Conservation (phyloP, 2,797 vertebrate species). For the Xenopus petersii region DNA sequence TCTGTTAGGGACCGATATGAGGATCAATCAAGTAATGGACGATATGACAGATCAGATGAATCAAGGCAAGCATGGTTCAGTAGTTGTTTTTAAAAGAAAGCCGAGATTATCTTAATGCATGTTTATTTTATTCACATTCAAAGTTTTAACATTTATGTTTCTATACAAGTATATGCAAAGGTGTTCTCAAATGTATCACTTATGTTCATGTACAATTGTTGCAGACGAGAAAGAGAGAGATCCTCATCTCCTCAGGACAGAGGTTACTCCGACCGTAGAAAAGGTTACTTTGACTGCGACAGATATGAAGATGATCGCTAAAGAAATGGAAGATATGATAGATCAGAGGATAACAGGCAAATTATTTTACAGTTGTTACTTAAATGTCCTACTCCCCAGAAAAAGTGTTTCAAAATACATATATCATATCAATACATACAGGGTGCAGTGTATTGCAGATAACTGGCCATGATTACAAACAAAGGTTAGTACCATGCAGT, state of each 20-base stretch:
- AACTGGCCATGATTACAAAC: too few relatives aligned
- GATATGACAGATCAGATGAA: constrained; percentile 49
- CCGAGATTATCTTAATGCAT: too few relatives aligned
- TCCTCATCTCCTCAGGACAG: constrained; percentile 61
- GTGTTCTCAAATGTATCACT: too few relatives aligned
- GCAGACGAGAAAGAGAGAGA: constrained; percentile 59
- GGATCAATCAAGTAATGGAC: constrained; percentile 62
- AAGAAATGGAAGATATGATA: constrained; percentile 62
- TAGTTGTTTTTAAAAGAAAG: too few relatives aligned
- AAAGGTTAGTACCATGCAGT: too few relatives aligned
- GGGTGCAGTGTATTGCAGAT: too few relatives aligned
- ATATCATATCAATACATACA: too few relatives aligned
- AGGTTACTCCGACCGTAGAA: constrained; percentile 53
- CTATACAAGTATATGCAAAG: too few relatives aligned
- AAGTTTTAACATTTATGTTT: too few relatives aligned
- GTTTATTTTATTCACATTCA: too few relatives aligned
- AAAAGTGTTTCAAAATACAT: too few relatives aligned
- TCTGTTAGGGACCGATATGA: constrained; percentile 57
- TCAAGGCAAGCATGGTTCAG: not conserved
- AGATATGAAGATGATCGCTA: constrained; percentile 54
- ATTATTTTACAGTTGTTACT: constrained; percentile 24
- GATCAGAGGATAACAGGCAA: constrained; percentile 62
- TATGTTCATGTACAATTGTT: not conserved
- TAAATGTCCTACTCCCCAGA: too few relatives aligned
- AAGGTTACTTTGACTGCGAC: constrained; percentile 59